These are phyloP conservation scores for Chamaedrilus cognettii DNA, from an alignment of 2,888 invertebrate species.

Conservation along the genomic window DNA sequence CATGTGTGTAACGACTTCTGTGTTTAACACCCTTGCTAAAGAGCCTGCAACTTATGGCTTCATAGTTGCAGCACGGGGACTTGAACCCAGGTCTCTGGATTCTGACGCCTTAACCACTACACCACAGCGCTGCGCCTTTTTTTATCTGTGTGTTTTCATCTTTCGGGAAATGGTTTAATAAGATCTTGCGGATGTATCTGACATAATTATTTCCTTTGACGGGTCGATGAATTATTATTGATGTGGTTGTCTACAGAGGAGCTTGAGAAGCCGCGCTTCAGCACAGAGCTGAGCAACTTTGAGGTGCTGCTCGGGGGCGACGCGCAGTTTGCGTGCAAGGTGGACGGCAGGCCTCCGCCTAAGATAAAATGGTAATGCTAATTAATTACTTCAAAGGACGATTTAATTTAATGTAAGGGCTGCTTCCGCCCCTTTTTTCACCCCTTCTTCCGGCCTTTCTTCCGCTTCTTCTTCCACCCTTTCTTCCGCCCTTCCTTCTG, in stretches of 20 bases:
- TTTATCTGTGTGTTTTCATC: not conserved
- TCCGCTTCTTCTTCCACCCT: too few species aligned
- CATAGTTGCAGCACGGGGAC: too few species aligned
- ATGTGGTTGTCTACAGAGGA: constrained; percentile 15
- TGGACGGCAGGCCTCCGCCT: constrained; percentile 53
- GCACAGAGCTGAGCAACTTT: constrained; percentile 50
- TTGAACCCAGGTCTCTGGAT: too few species aligned
- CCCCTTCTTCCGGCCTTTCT: too few species aligned
- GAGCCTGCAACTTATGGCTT: not conserved
- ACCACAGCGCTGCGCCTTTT: not conserved
- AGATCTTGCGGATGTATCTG: too few species aligned
- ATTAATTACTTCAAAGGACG: too few species aligned
- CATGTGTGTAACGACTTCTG: too few species aligned
- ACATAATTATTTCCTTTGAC: not conserved
- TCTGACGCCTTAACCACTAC: too few species aligned
- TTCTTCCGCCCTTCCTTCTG: too few species aligned
- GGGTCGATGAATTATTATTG: not conserved
- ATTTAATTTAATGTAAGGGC: too few species aligned
- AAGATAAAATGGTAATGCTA: constrained; percentile 53
- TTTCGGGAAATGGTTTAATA: too few species aligned
- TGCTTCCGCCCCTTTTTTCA: too few species aligned
- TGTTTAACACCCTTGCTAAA: not conserved
- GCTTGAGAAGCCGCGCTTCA: constrained; percentile 43
- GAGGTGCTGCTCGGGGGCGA: constrained; percentile 36
- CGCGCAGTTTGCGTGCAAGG: constrained; percentile 49